Base-by-base conservation (phyloP, 2,888 invertebrate genomes). In the Himalopsyche anomala region DNA sequence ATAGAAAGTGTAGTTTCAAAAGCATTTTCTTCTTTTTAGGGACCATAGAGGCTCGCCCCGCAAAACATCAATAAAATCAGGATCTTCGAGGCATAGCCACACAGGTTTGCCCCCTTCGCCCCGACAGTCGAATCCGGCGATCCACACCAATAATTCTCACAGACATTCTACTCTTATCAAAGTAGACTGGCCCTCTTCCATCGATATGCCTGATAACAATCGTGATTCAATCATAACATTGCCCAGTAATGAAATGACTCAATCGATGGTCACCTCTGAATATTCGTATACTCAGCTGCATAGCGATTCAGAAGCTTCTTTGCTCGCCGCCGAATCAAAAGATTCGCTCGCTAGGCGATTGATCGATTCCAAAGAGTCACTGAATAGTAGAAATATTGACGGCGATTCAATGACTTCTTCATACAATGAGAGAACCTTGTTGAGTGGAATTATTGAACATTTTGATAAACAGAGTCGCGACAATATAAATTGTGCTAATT, bases 101-200 rank as follows among this genome's bases (percentile, higher is more conserved):
- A 80, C 84, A 17, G 86, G 84, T 6, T 62, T 84, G 4, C 80
- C 88, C 4, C 84, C 83, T 11, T 81, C 86, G 5, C 84, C 86
- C 8, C 69, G 56, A 11, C 51, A 84, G 11, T 54, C 81, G 12
- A 82, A 54, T 45, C 40, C 85, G 8, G 62, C 74, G 28, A 62
- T 15, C 11, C 62, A 62, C 15, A 62, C 62, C 62, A 62, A 62
- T 28, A 19, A 62, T 62, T 86, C 88, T 15, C 88, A 87, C 5
- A 92, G 92, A 91, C 94, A 91, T 89, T 92, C 93, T 0, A 93
- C 93, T 0, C 88, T 93, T 0, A 93, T 93, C 4, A 91, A 91
- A 87, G 92, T 93, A 2, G 93, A 93, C 87, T 93, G 93, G 93
- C 92, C 93, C 0, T 92, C 93, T 19, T 91, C 91, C 17, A 92